phyloP scores from a whole-genome alignment of 2,113 vertebrate genomes.

The Chaetura pelagica region DNA sequence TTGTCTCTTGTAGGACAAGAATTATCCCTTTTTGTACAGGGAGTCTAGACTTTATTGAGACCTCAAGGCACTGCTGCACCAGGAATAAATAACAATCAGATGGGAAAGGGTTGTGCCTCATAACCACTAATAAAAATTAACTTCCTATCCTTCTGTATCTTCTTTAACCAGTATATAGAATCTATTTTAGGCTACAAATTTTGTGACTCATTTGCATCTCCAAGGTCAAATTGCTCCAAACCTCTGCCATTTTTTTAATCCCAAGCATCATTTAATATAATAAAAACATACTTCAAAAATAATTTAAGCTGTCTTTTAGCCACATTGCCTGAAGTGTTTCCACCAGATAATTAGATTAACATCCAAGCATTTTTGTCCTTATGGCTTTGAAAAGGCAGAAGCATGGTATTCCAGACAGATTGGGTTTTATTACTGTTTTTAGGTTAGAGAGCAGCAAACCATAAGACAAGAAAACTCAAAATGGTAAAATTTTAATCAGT shows the following conservation, averaged over 20 bases:
- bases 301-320: background rate
- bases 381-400: conserved; percentile 9
- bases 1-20: background rate
- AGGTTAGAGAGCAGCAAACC: conserved; percentile 30
- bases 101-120: background rate
- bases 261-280: background rate
- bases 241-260: background rate
- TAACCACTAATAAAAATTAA: background rate
- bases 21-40: background rate
- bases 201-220: background rate
- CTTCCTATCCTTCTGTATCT: background rate
- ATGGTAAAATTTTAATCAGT: background rate
- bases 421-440: conserved; percentile 20
- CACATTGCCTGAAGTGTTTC: conserved; percentile 27
- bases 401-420: background rate
- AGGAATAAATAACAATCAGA: background rate
- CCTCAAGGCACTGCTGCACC: background rate
- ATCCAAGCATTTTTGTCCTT: background rate
- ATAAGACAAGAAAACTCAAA: background rate
- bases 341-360: conserved; percentile 52
- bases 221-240: background rate
- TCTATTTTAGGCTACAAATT: background rate
- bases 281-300: background rate
- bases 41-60: background rate
- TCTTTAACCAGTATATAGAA: background rate